A percentile compares a stretch with the other conserved stretches of the same genome.
These are phyloP conservation scores for Prionace glauca DNA, from an alignment of 2,797 vertebrate species.

Conservation along the genomic window DNA sequence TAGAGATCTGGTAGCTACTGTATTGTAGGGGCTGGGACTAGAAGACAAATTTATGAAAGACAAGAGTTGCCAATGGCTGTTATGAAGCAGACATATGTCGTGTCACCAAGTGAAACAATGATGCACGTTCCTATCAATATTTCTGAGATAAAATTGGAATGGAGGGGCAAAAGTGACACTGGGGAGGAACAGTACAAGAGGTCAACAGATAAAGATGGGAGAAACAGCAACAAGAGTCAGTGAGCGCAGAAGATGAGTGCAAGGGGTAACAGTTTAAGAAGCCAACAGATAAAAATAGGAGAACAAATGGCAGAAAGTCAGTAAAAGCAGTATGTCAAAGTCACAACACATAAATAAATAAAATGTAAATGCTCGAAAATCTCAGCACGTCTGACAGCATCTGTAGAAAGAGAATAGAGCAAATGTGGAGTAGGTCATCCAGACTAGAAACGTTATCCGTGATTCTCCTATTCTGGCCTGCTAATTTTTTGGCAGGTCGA, in stretches of 20 bases:
- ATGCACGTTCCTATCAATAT: neutral
- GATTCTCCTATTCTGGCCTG: too few relatives aligned
- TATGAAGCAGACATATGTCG: neutral
- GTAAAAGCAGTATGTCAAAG: too few relatives aligned
- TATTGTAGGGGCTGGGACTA: neutral
- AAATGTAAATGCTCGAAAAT: too few relatives aligned
- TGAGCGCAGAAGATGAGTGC: neutral
- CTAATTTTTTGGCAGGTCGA: too few relatives aligned
- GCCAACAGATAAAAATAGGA: too few relatives aligned
- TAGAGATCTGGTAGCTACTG: neutral
- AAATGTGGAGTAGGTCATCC: too few relatives aligned
- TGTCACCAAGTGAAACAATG: neutral
- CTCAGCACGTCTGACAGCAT: too few relatives aligned
- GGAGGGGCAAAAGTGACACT: neutral
- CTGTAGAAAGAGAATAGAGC: too few relatives aligned
- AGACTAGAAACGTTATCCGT: too few relatives aligned
- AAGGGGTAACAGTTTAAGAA: too few relatives aligned
- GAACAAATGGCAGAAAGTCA: too few relatives aligned
- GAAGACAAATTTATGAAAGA: neutral
- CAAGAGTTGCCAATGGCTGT: neutral
- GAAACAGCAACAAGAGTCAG: neutral
- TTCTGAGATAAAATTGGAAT: neutral
- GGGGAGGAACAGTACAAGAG: neutral
- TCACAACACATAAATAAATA: neutral
- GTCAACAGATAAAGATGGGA: neutral